Evolutionary conservation across 2,113 vertebrate species (phyloP).

Genomic region (Gopherus evgoodei): DNA sequence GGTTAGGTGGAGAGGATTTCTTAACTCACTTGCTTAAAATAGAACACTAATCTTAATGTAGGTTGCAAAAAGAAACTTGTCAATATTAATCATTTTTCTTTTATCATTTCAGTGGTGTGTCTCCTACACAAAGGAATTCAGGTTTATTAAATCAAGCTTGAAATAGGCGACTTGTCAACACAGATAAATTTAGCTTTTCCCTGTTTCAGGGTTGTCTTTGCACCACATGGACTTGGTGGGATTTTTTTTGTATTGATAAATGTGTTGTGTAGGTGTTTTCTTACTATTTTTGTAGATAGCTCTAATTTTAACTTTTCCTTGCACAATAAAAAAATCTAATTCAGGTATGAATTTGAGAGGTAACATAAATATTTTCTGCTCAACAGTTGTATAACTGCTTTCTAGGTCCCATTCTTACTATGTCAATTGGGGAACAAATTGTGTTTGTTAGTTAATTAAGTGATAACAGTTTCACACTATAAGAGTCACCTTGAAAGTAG

Average conservation of each 20-base stretch:
- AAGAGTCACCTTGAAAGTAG: constrained; percentile 19
- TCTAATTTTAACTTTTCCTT: not conserved
- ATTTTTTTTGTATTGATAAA: not conserved
- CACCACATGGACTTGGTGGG: not conserved
- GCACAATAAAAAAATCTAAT: not conserved
- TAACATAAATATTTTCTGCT: not conserved
- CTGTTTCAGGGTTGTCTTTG: not conserved
- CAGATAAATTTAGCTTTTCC: not conserved
- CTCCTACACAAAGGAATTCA: not conserved
- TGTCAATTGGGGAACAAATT: constrained; percentile 15
- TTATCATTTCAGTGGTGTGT: not conserved
- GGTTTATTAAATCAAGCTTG: not conserved
- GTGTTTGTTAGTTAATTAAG: constrained; percentile 34
- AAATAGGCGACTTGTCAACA: not conserved
- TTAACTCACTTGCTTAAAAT: not conserved
- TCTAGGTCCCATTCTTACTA: not conserved
- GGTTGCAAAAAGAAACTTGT: not conserved
- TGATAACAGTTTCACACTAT: constrained; percentile 30
- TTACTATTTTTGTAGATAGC: not conserved
- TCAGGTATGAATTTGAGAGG: not conserved
- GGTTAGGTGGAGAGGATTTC: not conserved
- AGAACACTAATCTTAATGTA: not conserved
- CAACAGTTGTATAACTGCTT: not conserved
- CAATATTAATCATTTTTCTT: not conserved
- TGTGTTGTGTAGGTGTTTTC: not conserved